Conservation (phyloP, 2,888 invertebrate genomes). For the Tenthredo livida region DNA sequence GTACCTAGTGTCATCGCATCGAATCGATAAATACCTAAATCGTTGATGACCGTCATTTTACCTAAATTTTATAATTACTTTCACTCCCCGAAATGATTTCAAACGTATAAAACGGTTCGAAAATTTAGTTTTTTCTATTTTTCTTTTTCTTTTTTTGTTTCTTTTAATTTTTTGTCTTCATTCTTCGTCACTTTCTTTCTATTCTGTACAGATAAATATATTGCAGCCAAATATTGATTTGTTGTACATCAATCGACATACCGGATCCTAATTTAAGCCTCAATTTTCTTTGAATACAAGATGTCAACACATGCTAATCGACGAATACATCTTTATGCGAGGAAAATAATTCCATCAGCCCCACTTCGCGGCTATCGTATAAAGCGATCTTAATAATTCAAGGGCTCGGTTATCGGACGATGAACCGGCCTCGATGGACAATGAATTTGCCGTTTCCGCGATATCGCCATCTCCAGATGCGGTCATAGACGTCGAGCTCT, state of each 20-base stretch:
- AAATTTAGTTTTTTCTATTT: not conserved
- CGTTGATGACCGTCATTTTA: not conserved
- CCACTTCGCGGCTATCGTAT: constrained; percentile 91
- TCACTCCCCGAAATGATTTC: not conserved
- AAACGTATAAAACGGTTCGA: not conserved
- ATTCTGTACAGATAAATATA: not conserved
- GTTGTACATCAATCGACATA: not conserved
- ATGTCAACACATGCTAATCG: constrained; percentile 4
- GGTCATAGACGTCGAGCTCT: constrained; percentile 70
- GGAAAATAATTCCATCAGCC: constrained; percentile 78
- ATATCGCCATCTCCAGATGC: constrained; percentile 69
- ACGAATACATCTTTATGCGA: not conserved
- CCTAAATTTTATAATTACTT: constrained; percentile 9
- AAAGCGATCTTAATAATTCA: constrained; percentile 90
- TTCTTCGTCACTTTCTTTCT: not conserved
- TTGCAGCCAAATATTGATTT: not conserved
- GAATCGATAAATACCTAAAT: not conserved
- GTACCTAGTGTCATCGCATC: not conserved
- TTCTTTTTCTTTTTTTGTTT: not conserved
- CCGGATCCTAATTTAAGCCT: not conserved
- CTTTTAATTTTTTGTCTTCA: not conserved
- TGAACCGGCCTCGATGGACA: constrained; percentile 74
- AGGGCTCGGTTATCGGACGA: constrained; percentile 88
- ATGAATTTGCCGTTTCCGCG: constrained; percentile 72
- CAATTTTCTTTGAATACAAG: not conserved